These are phyloP conservation scores for Malurus alboscapulatus DNA, from an alignment of 2,113 vertebrate species.

Conservation along the genomic window DNA sequence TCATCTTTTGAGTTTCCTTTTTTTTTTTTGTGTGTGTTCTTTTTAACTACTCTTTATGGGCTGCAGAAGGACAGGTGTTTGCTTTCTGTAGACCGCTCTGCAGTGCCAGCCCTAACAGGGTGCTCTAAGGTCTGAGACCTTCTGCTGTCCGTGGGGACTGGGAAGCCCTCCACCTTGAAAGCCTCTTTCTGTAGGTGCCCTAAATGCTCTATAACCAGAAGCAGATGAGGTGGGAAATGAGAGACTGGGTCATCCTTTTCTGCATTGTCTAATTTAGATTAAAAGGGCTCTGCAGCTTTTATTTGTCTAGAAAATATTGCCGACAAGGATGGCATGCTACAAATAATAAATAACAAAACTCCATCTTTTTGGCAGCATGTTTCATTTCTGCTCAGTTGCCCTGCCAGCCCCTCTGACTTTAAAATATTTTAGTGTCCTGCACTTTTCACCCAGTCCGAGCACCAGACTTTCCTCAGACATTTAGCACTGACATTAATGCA, in stretches of 20 bases:
- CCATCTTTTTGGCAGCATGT: background rate
- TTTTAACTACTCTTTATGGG: background rate
- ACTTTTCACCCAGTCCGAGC: slow-evolving; percentile 53
- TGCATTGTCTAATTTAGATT: background rate
- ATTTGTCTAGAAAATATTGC: slow-evolving; percentile 15
- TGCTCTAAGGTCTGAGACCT: background rate
- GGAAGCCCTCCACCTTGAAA: background rate
- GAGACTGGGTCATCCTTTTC: background rate
- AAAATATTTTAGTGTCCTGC: slow-evolving; percentile 59
- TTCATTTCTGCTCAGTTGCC: slow-evolving; percentile 35
- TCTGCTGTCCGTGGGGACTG: background rate
- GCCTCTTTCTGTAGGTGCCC: background rate
- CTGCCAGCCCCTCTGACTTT: slow-evolving; percentile 35
- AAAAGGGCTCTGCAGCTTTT: background rate
- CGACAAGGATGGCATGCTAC: background rate
- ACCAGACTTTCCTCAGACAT: slow-evolving; percentile 33
- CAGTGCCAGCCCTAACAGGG: background rate
- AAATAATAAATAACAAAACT: slow-evolving; percentile 48
- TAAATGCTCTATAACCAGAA: background rate
- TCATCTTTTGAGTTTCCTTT: background rate
- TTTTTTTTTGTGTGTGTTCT: background rate
- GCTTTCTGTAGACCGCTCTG: background rate
- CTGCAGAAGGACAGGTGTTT: background rate
- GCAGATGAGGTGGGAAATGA: background rate
- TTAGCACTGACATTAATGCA: slow-evolving; percentile 57